phyloP scores from a whole-genome alignment of 2,113 vertebrate genomes.

The Carassius gibelio region DNA sequence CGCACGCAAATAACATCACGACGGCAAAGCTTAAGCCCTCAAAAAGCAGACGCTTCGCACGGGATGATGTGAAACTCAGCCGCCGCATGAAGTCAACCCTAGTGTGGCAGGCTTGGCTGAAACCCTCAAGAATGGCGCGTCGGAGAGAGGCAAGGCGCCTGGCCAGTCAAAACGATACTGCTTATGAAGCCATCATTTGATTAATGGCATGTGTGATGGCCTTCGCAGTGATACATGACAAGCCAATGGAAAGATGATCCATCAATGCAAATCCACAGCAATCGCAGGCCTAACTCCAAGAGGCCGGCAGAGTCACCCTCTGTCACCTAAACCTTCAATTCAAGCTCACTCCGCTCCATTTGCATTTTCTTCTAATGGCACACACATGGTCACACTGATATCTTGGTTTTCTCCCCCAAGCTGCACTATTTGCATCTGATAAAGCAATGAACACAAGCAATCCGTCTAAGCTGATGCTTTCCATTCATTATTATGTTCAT shows the following conservation, averaged over 20 bases:
- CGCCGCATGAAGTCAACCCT: not conserved
- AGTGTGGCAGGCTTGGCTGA: conserved; percentile 13
- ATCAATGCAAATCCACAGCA: conserved; percentile 76
- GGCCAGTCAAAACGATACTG: conserved; percentile 30
- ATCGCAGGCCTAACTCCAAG: conserved; percentile 59
- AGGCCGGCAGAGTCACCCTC: conserved; percentile 64
- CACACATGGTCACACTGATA: conserved; percentile 62
- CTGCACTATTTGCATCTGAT: conserved; percentile 71
- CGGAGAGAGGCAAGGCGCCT: conserved; percentile 50
- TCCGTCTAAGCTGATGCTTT: conserved; percentile 37
- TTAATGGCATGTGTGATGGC: conserved; percentile 75
- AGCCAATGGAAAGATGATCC: conserved; percentile 76
- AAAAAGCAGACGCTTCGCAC: not conserved
- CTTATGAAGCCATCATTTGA: conserved; percentile 71
- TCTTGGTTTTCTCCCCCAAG: conserved; percentile 70
- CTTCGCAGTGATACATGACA: conserved; percentile 71
- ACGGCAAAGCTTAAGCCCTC: not conserved
- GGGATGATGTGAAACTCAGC: conserved; percentile 21
- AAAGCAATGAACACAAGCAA: conserved; percentile 61
- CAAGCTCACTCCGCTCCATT: conserved; percentile 65
- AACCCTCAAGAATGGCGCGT: conserved; percentile 56
- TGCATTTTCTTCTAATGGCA: conserved; percentile 73
- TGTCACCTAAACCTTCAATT: conserved; percentile 70
- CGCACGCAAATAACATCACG: not conserved
- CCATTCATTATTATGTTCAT: conserved; percentile 26